Conservation (phyloP, 2,113 vertebrate genomes). For the Etia nguti region DNA sequence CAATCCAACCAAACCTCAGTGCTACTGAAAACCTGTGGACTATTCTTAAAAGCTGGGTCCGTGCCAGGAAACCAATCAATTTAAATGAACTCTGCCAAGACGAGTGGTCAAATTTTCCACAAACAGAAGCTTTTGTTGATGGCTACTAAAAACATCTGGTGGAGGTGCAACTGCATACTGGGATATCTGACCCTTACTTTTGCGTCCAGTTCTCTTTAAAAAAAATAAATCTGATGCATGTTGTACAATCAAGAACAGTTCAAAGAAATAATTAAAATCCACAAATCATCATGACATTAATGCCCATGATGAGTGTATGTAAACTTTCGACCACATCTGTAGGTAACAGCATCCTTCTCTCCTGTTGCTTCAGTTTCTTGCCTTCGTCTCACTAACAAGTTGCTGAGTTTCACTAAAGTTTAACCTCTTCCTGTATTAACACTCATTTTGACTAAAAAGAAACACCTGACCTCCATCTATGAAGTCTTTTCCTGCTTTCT, state of each 20-base stretch:
- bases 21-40: background rate
- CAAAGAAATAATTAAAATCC: background rate
- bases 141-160: background rate
- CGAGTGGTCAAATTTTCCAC: too few relatives aligned
- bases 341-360: background rate
- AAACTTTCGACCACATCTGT: background rate
- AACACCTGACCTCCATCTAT: background rate
- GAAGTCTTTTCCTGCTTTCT: background rate
- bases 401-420: background rate
- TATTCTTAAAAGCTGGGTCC: background rate
- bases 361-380: background rate
- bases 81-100: too few relatives aligned
- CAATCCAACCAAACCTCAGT: background rate
- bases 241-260: background rate
- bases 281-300: background rate
- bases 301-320: background rate
- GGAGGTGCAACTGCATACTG: background rate
- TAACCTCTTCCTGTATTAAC: background rate
- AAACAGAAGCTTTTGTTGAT: background rate
- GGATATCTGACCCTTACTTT: background rate
- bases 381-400: background rate
- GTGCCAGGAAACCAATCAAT: background rate
- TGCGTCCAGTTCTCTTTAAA: background rate
- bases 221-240: background rate
- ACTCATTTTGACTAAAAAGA: background rate